Base-by-base conservation (phyloP, 2,888 invertebrate genomes). In the Eilema depressum region DNA sequence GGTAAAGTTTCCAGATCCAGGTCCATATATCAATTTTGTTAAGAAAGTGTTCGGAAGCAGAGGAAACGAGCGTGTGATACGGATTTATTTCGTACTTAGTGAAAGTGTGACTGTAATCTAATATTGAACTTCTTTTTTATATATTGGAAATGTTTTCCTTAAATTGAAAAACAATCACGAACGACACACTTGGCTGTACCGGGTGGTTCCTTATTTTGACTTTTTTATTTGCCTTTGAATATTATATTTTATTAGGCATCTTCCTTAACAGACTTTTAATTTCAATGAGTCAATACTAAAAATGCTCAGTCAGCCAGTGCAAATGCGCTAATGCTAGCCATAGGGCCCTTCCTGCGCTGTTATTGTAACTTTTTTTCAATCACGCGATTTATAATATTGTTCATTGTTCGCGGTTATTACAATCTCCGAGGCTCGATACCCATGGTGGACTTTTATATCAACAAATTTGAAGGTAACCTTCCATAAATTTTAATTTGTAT, bases 91-190 rank as follows among this genome's bases (percentile, higher is more conserved):
- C n/a, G 53, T 53, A 53, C 53, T 53, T n/a, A 53, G 53, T 10
- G 53, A n/a, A 53, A 53, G n/a, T 53, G 53, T 10, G 53, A 53
- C 53, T 53, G 53, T 53, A 53, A 53, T 53, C 53, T n/a, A 0
- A n/a, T 8, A 53, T 53, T n/a, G 53, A 53, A 20, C n/a, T 8
- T n/a, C 8, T n/a, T 53, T 53, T 53, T 53, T 53, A 53, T 53
- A 53, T n/a, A 8, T n/a, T 5, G 53, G 8, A n/a, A 53, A 53
- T 53, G 53, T 53, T 53, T n/a, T 53, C 53, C 53, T 53, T 53
- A n/a, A 53, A 53, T n/a, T n/a, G 53, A 53, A 53, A n/a, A 53
- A 53, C n/a, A 53, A n/a, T 53, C 53, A n/a, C n/a, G 53, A 53
- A n/a, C n/a, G 53, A 53, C n/a, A 53, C 20, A 53, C n/a, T 53